These are phyloP conservation scores for Microplitis manilae DNA, from an alignment of 2,888 invertebrate species.

Conservation along the genomic window DNA sequence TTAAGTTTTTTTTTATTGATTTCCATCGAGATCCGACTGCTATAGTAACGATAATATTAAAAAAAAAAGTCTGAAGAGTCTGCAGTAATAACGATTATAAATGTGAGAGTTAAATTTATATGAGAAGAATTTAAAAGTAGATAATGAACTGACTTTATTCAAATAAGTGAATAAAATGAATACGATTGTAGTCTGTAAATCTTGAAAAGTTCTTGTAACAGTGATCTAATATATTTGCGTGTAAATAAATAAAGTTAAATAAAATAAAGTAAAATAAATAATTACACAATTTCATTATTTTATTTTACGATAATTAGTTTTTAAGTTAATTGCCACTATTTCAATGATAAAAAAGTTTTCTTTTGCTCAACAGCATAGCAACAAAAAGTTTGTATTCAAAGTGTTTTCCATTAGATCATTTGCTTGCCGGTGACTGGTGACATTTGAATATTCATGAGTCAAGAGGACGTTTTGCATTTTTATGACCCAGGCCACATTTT, in stretches of 20 bases:
- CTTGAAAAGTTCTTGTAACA: constrained; percentile 65
- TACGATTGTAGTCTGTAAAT: constrained; percentile 64
- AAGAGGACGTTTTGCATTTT: constrained; percentile 21
- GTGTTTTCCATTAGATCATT: background rate
- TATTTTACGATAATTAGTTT: constrained; percentile 1
- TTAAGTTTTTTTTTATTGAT: background rate
- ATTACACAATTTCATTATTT: background rate
- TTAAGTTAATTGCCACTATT: no score
- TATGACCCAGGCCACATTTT: constrained; percentile 13
- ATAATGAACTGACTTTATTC: constrained; percentile 7
- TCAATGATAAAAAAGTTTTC: background rate
- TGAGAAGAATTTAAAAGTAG: constrained; percentile 23
- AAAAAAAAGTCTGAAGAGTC: constrained; percentile 18
- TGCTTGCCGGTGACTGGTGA: background rate
- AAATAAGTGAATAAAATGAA: constrained; percentile 33
- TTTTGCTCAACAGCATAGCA: background rate
- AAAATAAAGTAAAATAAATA: constrained; percentile 38
- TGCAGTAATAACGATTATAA: constrained; percentile 3
- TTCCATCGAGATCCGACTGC: constrained; percentile 14
- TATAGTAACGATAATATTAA: background rate
- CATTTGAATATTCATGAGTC: constrained; percentile 35
- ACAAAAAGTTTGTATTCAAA: background rate
- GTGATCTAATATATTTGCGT: constrained; percentile 71
- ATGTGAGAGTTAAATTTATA: constrained; percentile 8
- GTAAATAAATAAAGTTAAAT: constrained; percentile 69